A percentile compares a stretch with the other conserved stretches of the same genome.
These are phyloP conservation scores for Felis catus DNA, from an alignment of 2,113 vertebrate species.

Conservation along the genomic window F.catus_Fca126_mat1.0 CM031411.1:94801001-94801500, in stretches of 20 bases:
- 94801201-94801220: background rate
- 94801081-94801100: background rate
- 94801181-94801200: background rate
- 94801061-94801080: background rate
- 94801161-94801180: background rate
- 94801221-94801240: background rate
- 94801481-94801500: background rate
- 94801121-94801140: background rate
- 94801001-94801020: background rate
- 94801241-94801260: background rate
- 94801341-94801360: conserved; percentile 11
- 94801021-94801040: background rate
- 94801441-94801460: background rate
- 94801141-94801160: background rate
- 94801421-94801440: background rate
- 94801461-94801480: conserved; percentile 25
- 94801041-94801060: background rate
- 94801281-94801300: background rate
- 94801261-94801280: background rate
- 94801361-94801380: background rate
- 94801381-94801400: background rate
- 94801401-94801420: background rate
- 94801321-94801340: background rate
- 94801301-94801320: background rate
- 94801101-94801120: background rate